Evolutionary conservation across 2,888 invertebrate genomes (phyloP), one percentile per base, ranked within the genome.

Genomic region (Heliconius charithonia): DNA sequence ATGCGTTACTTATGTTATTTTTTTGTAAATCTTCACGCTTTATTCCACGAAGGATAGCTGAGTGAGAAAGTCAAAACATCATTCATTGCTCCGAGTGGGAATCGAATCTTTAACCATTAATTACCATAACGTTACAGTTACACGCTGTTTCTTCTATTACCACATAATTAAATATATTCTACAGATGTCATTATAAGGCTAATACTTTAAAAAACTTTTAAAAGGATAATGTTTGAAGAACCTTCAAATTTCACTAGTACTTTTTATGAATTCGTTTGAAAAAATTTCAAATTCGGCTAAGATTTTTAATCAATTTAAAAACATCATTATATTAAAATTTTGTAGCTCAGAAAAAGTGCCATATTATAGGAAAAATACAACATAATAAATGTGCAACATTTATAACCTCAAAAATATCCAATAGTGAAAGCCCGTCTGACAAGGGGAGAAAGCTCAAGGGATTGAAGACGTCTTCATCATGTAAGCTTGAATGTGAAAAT

Each of bases 391-490:
- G 59, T 25, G 27, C 13, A 77, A 71, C 32, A 63, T 71, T 45
- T 56, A 66, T 66, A 59, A 69, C 56, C 4, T 59, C 19, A 22
- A 66, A 69, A 62, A 62, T 27, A 62, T 76, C 56, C 71, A 65
- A 65, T 73, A 56, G 72, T 79, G 69, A 65, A 75, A 79, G 32
- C 77, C 75, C 80, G 72, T 72, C 76, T 77, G 75, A 74, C 72
- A 87, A 86, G 85, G 85, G 85, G 75, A 83, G 80, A 85, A 86
- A 86, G 91, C 93, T 92, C 93, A 90, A 88, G 93, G 93, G 93
- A 93, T 91, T 89, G 88, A 73, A 79, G 76, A 80, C 85, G 85
- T 85, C 87, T 85, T 85, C 87, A 85, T 88, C 88, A 88, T 87
- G 86, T 89, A 88, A 90, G 88, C 89, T 87, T 85, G 84, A 86